phyloP scores from a whole-genome alignment of 2,797 vertebrate genomes.

The Sebastes umbrosus region DNA sequence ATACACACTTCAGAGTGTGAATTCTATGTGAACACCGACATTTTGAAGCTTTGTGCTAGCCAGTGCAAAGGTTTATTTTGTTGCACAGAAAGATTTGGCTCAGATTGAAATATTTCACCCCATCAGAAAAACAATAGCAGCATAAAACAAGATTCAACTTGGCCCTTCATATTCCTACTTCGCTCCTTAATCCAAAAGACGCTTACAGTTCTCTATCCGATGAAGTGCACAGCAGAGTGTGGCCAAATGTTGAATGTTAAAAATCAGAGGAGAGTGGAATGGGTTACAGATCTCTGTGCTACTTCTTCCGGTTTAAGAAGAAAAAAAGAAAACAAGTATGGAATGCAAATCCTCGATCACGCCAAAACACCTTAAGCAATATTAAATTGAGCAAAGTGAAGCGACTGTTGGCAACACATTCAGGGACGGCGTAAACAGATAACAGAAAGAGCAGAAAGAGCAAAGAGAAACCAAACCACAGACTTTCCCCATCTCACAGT shows the following conservation, averaged over 20 bases:
- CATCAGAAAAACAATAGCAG: not conserved
- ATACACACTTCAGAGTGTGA: not conserved
- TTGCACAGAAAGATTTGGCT: not conserved
- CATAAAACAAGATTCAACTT: slow-evolving; percentile 26
- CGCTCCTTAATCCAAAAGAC: not conserved
- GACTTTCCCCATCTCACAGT: slow-evolving; percentile 21
- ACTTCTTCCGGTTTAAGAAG: not conserved
- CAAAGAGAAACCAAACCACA: slow-evolving; percentile 3
- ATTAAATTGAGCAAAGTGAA: not conserved
- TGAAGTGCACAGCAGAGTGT: not conserved
- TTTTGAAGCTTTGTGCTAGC: not conserved
- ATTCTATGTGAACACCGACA: not conserved
- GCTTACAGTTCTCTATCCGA: not conserved
- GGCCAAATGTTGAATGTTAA: not conserved
- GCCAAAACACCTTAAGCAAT: slow-evolving; percentile 14
- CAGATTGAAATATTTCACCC: not conserved
- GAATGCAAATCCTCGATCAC: not conserved
- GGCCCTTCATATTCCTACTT: not conserved
- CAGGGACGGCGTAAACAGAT: not conserved
- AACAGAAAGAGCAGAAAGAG: not conserved
- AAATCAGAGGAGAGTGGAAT: not conserved
- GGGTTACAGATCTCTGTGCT: not conserved
- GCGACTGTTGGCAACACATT: not conserved
- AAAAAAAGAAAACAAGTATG: not conserved
- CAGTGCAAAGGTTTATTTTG: not conserved